These are phyloP conservation scores for Notodromas monacha DNA, from an alignment of 2,888 invertebrate species.

Conservation along the genomic window DNA sequence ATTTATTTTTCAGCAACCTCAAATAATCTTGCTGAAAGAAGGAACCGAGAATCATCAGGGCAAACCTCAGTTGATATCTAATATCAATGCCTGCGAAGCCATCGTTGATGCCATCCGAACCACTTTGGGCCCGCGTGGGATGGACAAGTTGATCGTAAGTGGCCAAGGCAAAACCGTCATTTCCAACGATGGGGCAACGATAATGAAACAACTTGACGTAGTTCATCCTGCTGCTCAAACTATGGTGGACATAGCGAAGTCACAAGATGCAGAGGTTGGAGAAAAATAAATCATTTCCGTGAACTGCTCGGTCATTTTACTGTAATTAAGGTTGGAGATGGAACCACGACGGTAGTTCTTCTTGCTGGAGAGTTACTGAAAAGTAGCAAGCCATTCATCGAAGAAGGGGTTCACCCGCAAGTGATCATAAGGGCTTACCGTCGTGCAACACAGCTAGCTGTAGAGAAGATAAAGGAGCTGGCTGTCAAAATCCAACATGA, in stretches of 20 bases:
- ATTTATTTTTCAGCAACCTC: constrained; percentile 42
- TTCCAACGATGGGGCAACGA: constrained; percentile 96
- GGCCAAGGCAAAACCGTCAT: constrained; percentile 66
- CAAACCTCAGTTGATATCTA: constrained; percentile 72
- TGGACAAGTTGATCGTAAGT: constrained; percentile 94
- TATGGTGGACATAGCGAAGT: constrained; percentile 90
- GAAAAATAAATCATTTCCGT: background rate
- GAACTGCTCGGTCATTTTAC: background rate
- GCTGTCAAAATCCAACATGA: constrained; percentile 23
- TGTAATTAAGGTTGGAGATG: constrained; percentile 58
- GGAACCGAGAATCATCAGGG: constrained; percentile 90
- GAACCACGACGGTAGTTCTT: constrained; percentile 86
- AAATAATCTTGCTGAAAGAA: constrained; percentile 83
- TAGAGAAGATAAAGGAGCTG: constrained; percentile 46
- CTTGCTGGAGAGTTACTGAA: constrained; percentile 81
- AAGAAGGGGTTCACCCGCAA: constrained; percentile 84
- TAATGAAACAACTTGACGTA: constrained; percentile 86
- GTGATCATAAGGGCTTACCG: constrained; percentile 64
- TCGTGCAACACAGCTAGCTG: constrained; percentile 41
- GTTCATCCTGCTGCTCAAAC: constrained; percentile 94
- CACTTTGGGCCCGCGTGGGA: constrained; percentile 85
- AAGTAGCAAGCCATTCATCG: constrained; percentile 70
- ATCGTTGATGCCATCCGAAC: constrained; percentile 89
- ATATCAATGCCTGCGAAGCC: constrained; percentile 65
- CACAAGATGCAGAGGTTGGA: constrained; percentile 78